Percentiles rank a stretch among this genome's conserved stretches.
These are phyloP conservation scores for Drosophila ambigua DNA, from an alignment of 1,140 invertebrate species.

Conservation along the genomic window DNA sequence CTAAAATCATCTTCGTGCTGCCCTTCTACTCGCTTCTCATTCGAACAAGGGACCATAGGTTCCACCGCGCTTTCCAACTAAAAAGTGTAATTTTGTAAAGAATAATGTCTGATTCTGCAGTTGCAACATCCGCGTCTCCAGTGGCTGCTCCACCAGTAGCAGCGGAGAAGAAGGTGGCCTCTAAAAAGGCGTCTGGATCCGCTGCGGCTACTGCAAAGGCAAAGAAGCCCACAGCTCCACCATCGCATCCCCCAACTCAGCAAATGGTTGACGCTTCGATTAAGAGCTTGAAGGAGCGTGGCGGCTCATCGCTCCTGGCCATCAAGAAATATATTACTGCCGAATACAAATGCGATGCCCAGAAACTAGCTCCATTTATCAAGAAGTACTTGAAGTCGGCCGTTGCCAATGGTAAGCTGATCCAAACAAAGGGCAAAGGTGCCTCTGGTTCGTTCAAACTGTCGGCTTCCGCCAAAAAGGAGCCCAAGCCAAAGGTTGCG, in stretches of 20 bases:
- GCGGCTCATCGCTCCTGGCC: conserved; percentile 86
- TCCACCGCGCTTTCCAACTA: too few species aligned
- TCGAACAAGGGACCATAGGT: too few species aligned
- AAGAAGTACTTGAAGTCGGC: conserved; percentile 86
- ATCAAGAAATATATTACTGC: conserved; percentile 88
- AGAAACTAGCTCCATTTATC: conserved; percentile 87
- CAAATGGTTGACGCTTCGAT: conserved; percentile 88
- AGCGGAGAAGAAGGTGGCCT: conserved; percentile 33
- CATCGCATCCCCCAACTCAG: conserved; percentile 86
- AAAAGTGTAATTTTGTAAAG: too few species aligned
- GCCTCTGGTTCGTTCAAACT: too few species aligned
- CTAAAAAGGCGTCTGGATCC: conserved; percentile 13
- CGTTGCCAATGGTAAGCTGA: conserved; percentile 85
- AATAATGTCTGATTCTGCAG: conserved; percentile 7
- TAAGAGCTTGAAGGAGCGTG: conserved; percentile 84
- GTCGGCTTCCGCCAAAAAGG: too few species aligned
- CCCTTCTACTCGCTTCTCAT: too few species aligned
- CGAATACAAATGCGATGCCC: conserved; percentile 85
- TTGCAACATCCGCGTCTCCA: conserved; percentile 39
- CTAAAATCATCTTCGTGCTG: too few species aligned
- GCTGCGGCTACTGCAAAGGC: background rate
- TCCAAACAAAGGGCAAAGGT: too few species aligned
- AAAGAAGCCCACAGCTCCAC: conserved; percentile 77
- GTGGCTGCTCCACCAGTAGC: conserved; percentile 25
- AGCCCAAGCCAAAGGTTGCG: too few species aligned